Conservation (phyloP, 2,888 invertebrate genomes). For the Clistopyga incitator region DNA sequence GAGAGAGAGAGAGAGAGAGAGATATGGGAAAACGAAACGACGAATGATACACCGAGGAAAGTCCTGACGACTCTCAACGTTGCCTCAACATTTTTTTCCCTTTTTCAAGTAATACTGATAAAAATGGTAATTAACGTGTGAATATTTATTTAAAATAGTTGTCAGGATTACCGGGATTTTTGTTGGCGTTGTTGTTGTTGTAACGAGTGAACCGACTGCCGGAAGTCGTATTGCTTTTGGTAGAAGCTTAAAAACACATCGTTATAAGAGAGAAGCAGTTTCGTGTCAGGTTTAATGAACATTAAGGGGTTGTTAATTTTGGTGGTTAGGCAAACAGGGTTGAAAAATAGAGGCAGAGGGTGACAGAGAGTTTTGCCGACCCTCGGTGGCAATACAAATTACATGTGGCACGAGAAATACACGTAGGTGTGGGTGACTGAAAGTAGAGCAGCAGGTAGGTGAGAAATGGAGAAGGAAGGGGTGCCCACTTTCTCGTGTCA, state of each 20-base stretch:
- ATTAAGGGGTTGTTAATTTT: slow-evolving; percentile 55
- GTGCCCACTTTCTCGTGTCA: slow-evolving; percentile 50
- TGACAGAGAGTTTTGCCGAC: slow-evolving; percentile 38
- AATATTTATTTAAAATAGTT: too few species aligned
- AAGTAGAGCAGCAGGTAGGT: slow-evolving; percentile 35
- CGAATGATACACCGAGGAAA: not conserved
- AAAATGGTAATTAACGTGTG: too few species aligned
- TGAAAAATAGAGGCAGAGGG: slow-evolving; percentile 5
- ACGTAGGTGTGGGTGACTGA: slow-evolving; percentile 14
- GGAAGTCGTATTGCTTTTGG: slow-evolving; percentile 11
- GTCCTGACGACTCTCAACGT: too few species aligned
- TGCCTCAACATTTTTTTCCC: too few species aligned
- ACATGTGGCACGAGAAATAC: slow-evolving; percentile 40
- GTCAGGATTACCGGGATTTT: too few species aligned
- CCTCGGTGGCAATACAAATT: slow-evolving; percentile 46
- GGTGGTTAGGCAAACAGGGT: slow-evolving; percentile 62
- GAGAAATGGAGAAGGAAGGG: slow-evolving; percentile 45
- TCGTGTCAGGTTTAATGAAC: slow-evolving; percentile 53
- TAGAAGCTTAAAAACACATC: slow-evolving; percentile 65
- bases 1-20: too few species aligned
- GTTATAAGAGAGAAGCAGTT: slow-evolving; percentile 55
- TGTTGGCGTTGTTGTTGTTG: too few species aligned
- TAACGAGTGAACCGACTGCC: slow-evolving; percentile 5
- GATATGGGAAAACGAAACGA: slow-evolving; percentile 11
- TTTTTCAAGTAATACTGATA: too few species aligned